Evolutionary conservation across 92 coral and sea anemone genomes (phyloP).

Genomic region (Siderastrea siderea): DNA sequence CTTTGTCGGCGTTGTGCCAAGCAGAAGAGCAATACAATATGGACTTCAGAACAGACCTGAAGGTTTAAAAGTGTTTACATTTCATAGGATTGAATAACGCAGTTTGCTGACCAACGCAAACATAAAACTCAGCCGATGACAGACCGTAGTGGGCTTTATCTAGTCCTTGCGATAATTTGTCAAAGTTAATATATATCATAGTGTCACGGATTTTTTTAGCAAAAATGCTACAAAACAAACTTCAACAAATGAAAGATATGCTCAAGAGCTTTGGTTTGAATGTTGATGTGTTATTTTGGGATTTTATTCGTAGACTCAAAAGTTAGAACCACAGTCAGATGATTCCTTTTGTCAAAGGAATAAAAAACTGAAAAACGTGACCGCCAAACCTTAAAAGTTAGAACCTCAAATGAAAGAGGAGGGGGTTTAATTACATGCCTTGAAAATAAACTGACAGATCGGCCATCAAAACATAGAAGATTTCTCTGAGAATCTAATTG

Average conservation of each 20-base stretch:
- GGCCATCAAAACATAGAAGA: background rate
- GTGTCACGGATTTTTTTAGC: too few relatives aligned
- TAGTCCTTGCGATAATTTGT: background rate
- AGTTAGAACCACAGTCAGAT: too few relatives aligned
- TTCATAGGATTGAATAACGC: background rate
- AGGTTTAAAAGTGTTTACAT: background rate
- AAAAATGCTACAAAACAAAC: too few relatives aligned
- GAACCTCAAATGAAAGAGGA: too few relatives aligned
- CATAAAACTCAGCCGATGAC: background rate
- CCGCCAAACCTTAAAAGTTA: background rate
- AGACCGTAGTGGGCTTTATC: background rate
- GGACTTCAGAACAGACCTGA: background rate
- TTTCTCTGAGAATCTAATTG: background rate
- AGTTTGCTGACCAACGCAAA: background rate
- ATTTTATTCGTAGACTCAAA: too few relatives aligned
- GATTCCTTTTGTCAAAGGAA: too few relatives aligned
- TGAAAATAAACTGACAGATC: background rate
- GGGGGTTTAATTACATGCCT: background rate
- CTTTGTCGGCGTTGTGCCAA: constrained; percentile 8
- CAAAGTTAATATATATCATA: too few relatives aligned
- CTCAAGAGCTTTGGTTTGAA: too few relatives aligned
- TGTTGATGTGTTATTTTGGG: too few relatives aligned
- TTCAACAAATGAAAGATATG: too few relatives aligned
- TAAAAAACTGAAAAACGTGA: too few relatives aligned
- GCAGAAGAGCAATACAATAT: background rate